Conservation (phyloP, 2,113 vertebrate genomes). For the Chaenocephalus aceratus region DNA sequence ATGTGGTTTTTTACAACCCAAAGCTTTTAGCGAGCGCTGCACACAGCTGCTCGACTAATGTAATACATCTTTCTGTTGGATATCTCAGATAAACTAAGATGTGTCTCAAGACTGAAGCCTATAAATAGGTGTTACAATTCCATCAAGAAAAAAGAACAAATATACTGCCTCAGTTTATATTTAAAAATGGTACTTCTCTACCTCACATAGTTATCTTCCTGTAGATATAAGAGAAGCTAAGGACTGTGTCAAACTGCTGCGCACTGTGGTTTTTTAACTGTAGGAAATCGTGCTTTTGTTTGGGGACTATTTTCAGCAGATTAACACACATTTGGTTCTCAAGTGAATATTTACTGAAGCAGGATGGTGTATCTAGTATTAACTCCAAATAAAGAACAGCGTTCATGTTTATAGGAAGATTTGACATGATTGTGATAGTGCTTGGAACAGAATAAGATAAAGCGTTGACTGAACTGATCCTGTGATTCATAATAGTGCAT, state of each 20-base stretch:
- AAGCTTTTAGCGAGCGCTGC: slow-evolving; percentile 60
- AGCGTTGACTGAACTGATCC: not conserved
- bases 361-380: not conserved
- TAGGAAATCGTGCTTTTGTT: not conserved
- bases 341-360: slow-evolving; percentile 3
- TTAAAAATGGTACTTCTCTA: not conserved
- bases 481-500: not conserved
- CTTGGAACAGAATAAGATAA: too few species aligned
- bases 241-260: not conserved
- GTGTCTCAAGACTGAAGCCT: slow-evolving; percentile 16
- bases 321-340: slow-evolving; percentile 10
- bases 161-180: not conserved
- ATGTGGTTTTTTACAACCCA: slow-evolving; percentile 36
- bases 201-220: not conserved
- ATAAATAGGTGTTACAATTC: slow-evolving; percentile 27
- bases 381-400: not conserved
- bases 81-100: slow-evolving; percentile 65
- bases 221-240: not conserved
- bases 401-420: not conserved
- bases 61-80: slow-evolving; percentile 64
- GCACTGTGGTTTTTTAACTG: not conserved
- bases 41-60: slow-evolving; percentile 56
- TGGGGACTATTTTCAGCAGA: slow-evolving; percentile 12
- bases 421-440: not conserved
- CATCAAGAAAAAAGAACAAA: slow-evolving; percentile 11